Conservation (phyloP, 2,888 invertebrate species). For the Eilema depressum region DNA sequence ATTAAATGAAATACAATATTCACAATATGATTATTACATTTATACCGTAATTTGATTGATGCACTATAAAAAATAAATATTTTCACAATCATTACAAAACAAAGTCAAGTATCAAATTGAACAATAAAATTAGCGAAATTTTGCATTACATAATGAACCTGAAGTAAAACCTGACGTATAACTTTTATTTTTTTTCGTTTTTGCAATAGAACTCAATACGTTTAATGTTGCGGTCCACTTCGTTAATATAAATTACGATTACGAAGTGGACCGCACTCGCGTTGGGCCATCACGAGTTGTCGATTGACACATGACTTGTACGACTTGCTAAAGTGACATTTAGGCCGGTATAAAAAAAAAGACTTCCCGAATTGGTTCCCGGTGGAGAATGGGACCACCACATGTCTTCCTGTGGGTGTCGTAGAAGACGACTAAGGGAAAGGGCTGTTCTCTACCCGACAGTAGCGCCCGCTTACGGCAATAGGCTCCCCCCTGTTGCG, state of each 20-base stretch:
- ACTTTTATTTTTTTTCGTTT: not conserved
- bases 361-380: no score
- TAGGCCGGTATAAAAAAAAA: no score
- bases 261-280: not conserved
- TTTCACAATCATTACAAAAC: not conserved
- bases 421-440: no score
- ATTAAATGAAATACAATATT: no score
- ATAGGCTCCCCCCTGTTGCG: no score
- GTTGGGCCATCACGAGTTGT: not conserved
- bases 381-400: no score
- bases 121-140: conserved; percentile 8
- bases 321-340: no score
- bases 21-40: no score
- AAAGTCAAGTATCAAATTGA: not conserved
- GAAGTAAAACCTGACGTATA: not conserved
- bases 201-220: not conserved
- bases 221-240: not conserved
- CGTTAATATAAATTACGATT: not conserved
- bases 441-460: no score
- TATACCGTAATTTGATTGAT: not conserved
- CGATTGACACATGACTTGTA: no score
- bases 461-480: no score
- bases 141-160: not conserved
- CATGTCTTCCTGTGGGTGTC: no score
- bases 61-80: not conserved